Base-by-base conservation (phyloP, 64 coral and sea anemone species). In the Pocillopora verrucosa region DNA sequence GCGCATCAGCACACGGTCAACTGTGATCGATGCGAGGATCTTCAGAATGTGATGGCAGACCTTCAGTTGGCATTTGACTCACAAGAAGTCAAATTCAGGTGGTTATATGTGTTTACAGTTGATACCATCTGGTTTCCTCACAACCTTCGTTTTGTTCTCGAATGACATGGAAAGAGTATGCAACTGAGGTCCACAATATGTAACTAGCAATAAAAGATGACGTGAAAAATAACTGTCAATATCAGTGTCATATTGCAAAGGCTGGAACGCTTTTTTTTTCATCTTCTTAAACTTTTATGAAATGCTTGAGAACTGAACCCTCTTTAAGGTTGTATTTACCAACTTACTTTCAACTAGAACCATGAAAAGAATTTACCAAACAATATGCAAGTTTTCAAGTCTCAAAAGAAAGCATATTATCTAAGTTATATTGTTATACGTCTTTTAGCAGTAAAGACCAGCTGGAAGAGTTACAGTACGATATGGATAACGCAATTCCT, bases 401-500 rank as follows among this genome's bases (percentile, higher is more conserved):
- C 57, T 65, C 38, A 87, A 24, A 87, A 72, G 64, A 87, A 87
- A 65, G 68, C 41, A 65, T 87, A 56, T 67, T 22, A 45, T 45
- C 41, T 45, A 45, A 45, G 41, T 73, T 36, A 65, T 87, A 61
- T 77, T 38, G 11, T 60, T 82, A 26, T 82, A 51, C 38, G 63
- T 65, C 57, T 59, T 58, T 82, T 74, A 59, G 56, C 58, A 36
- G 16, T 61, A 75, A 19, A 73, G 86, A 88, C 57, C 9, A 16
- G 72, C 68, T n/a, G n/a, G 86, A 76, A 76, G 86, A 88, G 57
- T 17, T 88, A 88, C 10, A 26, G 57, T 60, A 88, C 72, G 86
- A 88, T 76, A 38, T 76, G 9, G 72, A 88, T 45, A 59, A 16
- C 30, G 86, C 72, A 45, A 7, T 75, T 22, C 36, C 36, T 25